phyloP scores from a whole-genome alignment of 2,113 vertebrate species.

The Alethe diademata region DNA sequence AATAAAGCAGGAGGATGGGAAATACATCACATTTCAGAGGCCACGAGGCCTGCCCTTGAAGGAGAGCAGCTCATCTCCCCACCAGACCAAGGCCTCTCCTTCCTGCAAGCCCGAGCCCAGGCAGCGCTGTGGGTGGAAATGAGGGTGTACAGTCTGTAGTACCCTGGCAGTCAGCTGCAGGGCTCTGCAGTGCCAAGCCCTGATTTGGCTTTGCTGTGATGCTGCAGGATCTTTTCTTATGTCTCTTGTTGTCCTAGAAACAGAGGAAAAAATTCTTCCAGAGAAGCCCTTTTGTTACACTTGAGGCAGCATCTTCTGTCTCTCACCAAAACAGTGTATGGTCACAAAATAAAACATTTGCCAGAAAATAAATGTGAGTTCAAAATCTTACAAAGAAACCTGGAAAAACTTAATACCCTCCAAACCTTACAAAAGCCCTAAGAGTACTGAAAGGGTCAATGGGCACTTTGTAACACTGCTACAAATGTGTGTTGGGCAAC shows the following conservation, averaged over 20 bases:
- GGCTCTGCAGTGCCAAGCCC: neutral
- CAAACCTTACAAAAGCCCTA: neutral
- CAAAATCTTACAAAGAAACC: neutral
- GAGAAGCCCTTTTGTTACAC: slow-evolving; percentile 10
- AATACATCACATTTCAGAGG: neutral
- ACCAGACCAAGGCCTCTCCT: neutral
- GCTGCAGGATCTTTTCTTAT: slow-evolving; percentile 24
- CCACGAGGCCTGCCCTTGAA: neutral
- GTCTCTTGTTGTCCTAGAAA: slow-evolving; percentile 66
- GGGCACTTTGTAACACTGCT: neutral
- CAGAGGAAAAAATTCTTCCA: slow-evolving; percentile 33
- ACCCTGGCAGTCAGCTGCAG: neutral
- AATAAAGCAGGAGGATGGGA: neutral
- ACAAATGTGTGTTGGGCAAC: neutral
- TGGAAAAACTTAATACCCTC: neutral
- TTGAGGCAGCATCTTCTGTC: neutral
- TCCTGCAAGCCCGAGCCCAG: neutral
- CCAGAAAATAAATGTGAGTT: neutral
- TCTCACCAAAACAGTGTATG: neutral
- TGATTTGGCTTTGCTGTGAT: neutral
- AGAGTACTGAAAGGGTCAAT: neutral
- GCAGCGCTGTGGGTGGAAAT: neutral
- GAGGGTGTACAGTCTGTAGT: accelerated
- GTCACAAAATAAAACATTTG: neutral
- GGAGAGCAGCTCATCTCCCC: neutral